Base-by-base conservation (phyloP, 2,888 invertebrate species). In the Chaetogeoica ovagalla region DNA sequence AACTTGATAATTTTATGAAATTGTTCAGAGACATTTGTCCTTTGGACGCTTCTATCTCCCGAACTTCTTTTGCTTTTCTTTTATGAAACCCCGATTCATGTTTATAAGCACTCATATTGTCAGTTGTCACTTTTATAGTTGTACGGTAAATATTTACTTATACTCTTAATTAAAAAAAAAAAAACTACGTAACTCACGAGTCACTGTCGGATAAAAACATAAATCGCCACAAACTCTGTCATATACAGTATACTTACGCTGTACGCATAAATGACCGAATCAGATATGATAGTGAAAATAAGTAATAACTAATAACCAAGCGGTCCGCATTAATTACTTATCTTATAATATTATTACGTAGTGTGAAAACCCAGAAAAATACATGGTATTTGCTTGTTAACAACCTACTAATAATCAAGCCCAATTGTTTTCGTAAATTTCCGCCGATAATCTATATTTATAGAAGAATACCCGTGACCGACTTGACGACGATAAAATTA, bases 401-500 rank as follows among this genome's bases (percentile, higher is more conserved):
- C 60, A 60, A 60, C 60, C 60, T 60, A 60, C 60, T 60, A 60
- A 60, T 23, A 60, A 5, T 60, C 60, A 60, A 60, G 60, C 60
- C 60, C 2, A 60, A 60, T 60, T 60, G 60, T 60, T 60, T 60
- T 62, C 62, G 19, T 62, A 13, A 30, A 62, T 62, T 62, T 62
- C 19, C 13, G 23, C 62, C 17, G 55, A 55, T 55, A 55, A 55
- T n/a, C n/a, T n/a, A n/a, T n/a, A n/a, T n/a, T n/a, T n/a, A n/a
- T n/a, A 62, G 11, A 62, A 62, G 62, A 62, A 62, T 62, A 62
- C 62, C 62, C 62, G 5, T 62, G 62, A 62, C 62, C 62, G 60
- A 23, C 60, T 23, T 60, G 60, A 60, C 60, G 60, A 62, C 23
- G 62, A 62, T 62, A 62, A 30, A 15, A 23, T 23, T 62, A 23